A percentile compares a stretch with the other conserved stretches of the same genome.
Conservation (phyloP, 2,888 invertebrate genomes). For the Ophioninae sp. region DNA sequence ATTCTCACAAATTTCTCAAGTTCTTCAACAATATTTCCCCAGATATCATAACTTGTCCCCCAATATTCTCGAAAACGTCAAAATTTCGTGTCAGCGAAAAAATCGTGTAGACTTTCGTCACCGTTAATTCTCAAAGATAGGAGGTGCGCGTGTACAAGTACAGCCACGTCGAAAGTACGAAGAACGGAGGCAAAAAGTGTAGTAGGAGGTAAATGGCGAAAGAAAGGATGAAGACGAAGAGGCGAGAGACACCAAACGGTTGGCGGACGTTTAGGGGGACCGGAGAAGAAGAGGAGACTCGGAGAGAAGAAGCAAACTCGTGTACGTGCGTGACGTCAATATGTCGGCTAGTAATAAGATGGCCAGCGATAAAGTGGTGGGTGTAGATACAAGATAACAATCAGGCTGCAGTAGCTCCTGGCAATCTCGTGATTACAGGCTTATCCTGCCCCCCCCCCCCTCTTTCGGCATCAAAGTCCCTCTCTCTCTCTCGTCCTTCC, state of each 20-base stretch:
- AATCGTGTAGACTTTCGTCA: no score
- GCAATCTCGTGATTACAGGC: conserved; percentile 80
- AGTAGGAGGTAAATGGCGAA: conserved; percentile 44
- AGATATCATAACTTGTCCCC: no score
- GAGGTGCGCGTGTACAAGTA: not conserved
- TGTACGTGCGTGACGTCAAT: conserved; percentile 80
- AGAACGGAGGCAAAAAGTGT: conserved; percentile 34
- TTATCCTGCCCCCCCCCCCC: conserved; percentile 69
- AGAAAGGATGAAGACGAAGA: conserved; percentile 52
- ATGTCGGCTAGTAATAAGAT: conserved; percentile 80
- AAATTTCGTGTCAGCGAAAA: conserved; percentile 35
- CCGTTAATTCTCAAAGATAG: not conserved
- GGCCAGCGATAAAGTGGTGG: conserved; percentile 80
- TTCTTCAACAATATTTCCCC: no score
- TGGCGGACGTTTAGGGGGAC: conserved; percentile 18
- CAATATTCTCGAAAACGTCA: conserved; percentile 21
- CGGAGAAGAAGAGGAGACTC: conserved; percentile 40
- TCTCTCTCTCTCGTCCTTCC: conserved; percentile 52
- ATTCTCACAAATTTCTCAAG: no score
- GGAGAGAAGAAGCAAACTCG: conserved; percentile 64
- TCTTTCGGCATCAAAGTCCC: conserved; percentile 56
- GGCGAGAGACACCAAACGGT: conserved; percentile 42
- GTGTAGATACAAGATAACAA: conserved; percentile 81
- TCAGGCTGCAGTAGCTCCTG: conserved; percentile 80
- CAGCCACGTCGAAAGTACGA: conserved; percentile 19